Evolutionary conservation across 2,797 vertebrate species (phyloP).

Genomic region (Limosa lapponica): DNA sequence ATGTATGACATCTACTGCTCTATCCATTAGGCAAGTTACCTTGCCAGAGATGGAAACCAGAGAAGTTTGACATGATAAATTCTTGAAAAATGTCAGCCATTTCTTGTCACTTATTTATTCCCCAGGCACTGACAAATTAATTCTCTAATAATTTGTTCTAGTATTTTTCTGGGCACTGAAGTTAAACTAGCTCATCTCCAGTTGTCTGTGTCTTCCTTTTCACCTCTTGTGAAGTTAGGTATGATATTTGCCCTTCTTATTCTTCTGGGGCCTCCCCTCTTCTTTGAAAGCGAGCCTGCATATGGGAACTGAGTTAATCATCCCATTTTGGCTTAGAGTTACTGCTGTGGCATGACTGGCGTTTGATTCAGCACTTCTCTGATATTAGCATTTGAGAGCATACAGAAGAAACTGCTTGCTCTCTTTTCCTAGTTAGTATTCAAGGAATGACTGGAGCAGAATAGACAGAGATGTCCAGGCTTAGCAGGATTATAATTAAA

Average conservation of each 20-base stretch:
- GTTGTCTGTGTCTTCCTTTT: not conserved
- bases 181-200: not conserved
- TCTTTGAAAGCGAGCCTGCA: not conserved
- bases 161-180: not conserved
- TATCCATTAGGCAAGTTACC: not conserved
- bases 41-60: not conserved
- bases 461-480: not conserved
- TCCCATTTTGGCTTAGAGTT: not conserved
- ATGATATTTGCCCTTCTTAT: not conserved
- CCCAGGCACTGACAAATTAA: not conserved
- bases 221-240: not conserved
- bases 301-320: not conserved
- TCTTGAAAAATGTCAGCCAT: not conserved
- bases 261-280: not conserved
- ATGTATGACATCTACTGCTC: not conserved
- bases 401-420: not conserved
- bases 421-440: not conserved
- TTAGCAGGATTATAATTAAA: constrained; percentile 56
- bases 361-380: not conserved
- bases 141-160: not conserved
- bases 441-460: not conserved
- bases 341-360: not conserved
- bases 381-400: not conserved
- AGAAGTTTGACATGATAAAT: not conserved
- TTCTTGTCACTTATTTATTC: constrained; percentile 4